Evolutionary conservation across 23 tunicate genomes (phyloP).

Genomic region (Clavelina lepadiformis): DNA sequence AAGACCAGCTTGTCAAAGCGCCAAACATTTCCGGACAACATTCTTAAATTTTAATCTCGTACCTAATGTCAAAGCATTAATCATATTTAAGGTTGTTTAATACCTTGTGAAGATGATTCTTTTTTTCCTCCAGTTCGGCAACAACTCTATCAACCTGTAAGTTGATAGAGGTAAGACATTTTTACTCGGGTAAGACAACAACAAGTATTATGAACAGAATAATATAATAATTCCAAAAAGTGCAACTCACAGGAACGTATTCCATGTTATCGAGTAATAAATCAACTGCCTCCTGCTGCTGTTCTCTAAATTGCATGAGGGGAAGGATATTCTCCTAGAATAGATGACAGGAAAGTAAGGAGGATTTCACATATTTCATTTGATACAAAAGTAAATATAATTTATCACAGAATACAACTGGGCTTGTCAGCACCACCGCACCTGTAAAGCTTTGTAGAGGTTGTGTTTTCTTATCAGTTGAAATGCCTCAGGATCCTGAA

Average conservation of each 20-base stretch:
- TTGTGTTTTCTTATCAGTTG: slow-evolving; percentile 80
- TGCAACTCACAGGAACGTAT: slow-evolving; percentile 68
- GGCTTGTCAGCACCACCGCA: too few relatives aligned
- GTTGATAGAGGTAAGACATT: background rate
- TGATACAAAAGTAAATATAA: too few relatives aligned
- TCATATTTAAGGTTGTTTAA: too few relatives aligned
- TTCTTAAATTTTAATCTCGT: too few relatives aligned
- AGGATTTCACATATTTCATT: too few relatives aligned
- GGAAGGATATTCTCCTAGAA: slow-evolving; percentile 70
- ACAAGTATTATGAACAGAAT: background rate
- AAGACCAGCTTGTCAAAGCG: too few relatives aligned
- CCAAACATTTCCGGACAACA: too few relatives aligned
- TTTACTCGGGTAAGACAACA: background rate
- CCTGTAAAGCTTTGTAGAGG: slow-evolving; percentile 67
- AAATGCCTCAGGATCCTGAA: slow-evolving; percentile 84
- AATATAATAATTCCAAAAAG: background rate
- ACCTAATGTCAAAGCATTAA: too few relatives aligned
- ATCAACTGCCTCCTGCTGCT: slow-evolving; percentile 59
- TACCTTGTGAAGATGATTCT: slow-evolving; percentile 65
- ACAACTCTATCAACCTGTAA: slow-evolving; percentile 67
- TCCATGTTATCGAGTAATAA: slow-evolving; percentile 81
- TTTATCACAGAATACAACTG: too few relatives aligned
- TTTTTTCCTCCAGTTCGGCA: slow-evolving; percentile 45
- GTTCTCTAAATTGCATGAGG: slow-evolving; percentile 71
- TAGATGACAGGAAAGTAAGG: background rate